These are phyloP conservation scores for Vesta saturnalis DNA, from an alignment of 2,888 invertebrate genomes.

Conservation along the genomic window DNA sequence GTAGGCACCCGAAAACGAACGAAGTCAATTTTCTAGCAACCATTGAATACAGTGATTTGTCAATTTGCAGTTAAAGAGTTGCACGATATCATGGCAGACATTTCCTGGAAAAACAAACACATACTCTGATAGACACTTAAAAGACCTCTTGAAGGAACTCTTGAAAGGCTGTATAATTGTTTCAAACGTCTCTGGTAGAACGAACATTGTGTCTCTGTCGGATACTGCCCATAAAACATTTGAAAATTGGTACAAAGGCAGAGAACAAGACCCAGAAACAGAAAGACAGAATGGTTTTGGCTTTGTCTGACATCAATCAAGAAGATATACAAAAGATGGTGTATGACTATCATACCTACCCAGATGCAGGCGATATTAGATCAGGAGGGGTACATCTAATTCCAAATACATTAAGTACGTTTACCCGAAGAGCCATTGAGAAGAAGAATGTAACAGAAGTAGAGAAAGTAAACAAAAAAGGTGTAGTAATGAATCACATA, in stretches of 20 bases:
- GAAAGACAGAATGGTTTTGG: constrained; percentile 8
- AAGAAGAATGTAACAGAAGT: too few species aligned
- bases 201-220: neutral
- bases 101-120: neutral
- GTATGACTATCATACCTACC: constrained; percentile 3
- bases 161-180: neutral
- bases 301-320: neutral
- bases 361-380: neutral
- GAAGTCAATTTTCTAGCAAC: neutral
- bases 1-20: too few species aligned
- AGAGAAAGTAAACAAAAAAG: too few species aligned
- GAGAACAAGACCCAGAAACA: neutral
- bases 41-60: neutral
- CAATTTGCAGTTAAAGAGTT: constrained; percentile 3
- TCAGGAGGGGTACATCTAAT: too few species aligned
- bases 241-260: neutral
- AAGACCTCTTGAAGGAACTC: neutral
- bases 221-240: neutral
- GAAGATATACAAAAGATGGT: constrained; percentile 9
- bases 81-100: neutral
- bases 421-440: too few species aligned
- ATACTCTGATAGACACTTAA: constrained; percentile 5
- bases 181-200: constrained; percentile 6
- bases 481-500: too few species aligned
- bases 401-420: too few species aligned